Evolutionary conservation across 2,888 invertebrate genomes (phyloP), one percentile per base, ranked within the genome.

Genomic region (Hemicrepidius hirtus): DNA sequence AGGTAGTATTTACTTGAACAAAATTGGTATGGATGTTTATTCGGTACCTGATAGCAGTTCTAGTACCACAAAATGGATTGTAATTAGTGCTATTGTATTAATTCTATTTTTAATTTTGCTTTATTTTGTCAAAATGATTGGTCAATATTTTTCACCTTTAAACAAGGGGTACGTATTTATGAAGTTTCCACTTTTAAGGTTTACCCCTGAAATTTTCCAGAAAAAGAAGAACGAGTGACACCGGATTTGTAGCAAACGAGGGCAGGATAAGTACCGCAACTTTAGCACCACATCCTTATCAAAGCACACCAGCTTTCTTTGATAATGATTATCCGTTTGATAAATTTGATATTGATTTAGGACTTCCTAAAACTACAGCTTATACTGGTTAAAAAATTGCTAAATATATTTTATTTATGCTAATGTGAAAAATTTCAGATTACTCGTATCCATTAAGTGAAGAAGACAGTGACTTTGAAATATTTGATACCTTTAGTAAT

Each of bases 281-380:
- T 35, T 73, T 64, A 60, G 67, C 12, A 64, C 77, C 78, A 7
- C 75, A 74, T 66, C 69, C 78, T 1, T 68, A 66, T 0, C 78
- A 78, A 66, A 53, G 41, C 9, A 76, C 75, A 13, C 80, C 80
- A 10, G 71, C 75, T 28, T 64, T 79, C 18, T 78, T 78, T 59
- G 76, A 77, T n/a, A 71, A 70, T 21, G 75, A 76, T 28, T 68
- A 67, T 18, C 18, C 41, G 12, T 60, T 44, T 44, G 18, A 55
- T 28, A 63, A 65, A 32, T 71, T 20, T 66, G 75, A 75, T 46
- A 72, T 73, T 18, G 76, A 71, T 20, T 44, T 44, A n/a, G 21
- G 28, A 6, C 16, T 37, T 21, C 32, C 63, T 12, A 55, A 63
- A 10, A 37, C 1, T 3, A 16, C 20, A 18, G 4, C 16, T 18